Conservation (phyloP, 2,797 vertebrate species). For the Denticeps clupeoides region DNA sequence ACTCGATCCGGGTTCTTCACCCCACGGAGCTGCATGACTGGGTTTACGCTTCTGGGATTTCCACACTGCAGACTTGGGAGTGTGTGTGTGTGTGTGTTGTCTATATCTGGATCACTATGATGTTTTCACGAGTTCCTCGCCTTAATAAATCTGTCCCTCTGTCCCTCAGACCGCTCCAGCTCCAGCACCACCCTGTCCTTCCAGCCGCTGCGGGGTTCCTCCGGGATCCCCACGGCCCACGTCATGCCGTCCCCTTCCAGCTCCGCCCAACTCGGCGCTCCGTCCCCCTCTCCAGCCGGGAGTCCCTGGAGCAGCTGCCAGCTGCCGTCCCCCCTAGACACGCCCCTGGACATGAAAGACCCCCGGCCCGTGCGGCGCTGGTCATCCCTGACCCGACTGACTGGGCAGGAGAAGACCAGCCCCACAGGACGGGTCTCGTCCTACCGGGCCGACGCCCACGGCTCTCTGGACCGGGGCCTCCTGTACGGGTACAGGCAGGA, state of each 20-base stretch:
- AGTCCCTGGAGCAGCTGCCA: conserved; percentile 59
- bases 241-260: conserved; percentile 69
- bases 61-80: no score
- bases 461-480: conserved; percentile 57
- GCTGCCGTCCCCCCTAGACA: conserved; percentile 37
- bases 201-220: conserved; percentile 58
- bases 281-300: conserved; percentile 32
- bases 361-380: conserved; percentile 75
- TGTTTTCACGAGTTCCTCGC: neutral
- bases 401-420: conserved; percentile 43
- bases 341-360: conserved; percentile 73
- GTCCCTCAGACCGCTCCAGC: conserved; percentile 71
- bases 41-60: no score
- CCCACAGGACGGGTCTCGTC: conserved; percentile 37
- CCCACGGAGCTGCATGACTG: no score
- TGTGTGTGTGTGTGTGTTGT: no score
- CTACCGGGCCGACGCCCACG: conserved; percentile 43
- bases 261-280: conserved; percentile 37
- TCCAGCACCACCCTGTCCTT: conserved; percentile 73
- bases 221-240: conserved; percentile 75
- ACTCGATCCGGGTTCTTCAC: no score
- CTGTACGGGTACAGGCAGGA: conserved; percentile 52
- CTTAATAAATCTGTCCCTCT: neutral
- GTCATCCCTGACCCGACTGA: conserved; percentile 84
- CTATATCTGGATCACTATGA: neutral